Conservation (phyloP, 2,888 invertebrate genomes). For the Cantharis rufa region DNA sequence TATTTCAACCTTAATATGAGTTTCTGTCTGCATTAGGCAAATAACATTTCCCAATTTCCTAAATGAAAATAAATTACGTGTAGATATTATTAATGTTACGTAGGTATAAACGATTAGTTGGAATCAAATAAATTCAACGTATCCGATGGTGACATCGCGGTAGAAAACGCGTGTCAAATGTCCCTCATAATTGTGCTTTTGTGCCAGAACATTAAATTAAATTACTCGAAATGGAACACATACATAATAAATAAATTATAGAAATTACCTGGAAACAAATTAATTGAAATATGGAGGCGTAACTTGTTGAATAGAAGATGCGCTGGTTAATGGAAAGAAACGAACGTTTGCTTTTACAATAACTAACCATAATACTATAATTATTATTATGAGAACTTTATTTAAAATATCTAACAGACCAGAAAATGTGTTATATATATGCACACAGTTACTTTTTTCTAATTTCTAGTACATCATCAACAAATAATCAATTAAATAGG, state of each 20-base stretch:
- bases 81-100: neutral
- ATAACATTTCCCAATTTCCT: neutral
- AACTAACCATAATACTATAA: constrained; percentile 7
- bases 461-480: constrained; percentile 1
- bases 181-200: constrained; percentile 13
- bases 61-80: neutral
- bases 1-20: neutral
- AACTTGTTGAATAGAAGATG: constrained; percentile 17
- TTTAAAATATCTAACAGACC: constrained; percentile 23
- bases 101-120: neutral
- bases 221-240: constrained; percentile 25
- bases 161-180: constrained; percentile 17
- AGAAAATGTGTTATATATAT: constrained; percentile 20
- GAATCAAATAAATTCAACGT: neutral
- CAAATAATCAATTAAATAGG: constrained; percentile 20
- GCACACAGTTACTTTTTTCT: neutral
- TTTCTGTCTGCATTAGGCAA: neutral
- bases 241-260: constrained; percentile 17
- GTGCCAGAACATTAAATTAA: constrained; percentile 21
- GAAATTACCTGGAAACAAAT: constrained; percentile 21
- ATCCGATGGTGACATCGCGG: constrained; percentile 21
- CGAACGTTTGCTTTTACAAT: constrained; percentile 6
- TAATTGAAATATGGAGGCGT: constrained; percentile 20
- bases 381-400: constrained; percentile 12
- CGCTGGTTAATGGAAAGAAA: constrained; percentile 13